Evolutionary conservation across 2,113 vertebrate species (phyloP).

Genomic region (Mormyrus lacerda): DNA sequence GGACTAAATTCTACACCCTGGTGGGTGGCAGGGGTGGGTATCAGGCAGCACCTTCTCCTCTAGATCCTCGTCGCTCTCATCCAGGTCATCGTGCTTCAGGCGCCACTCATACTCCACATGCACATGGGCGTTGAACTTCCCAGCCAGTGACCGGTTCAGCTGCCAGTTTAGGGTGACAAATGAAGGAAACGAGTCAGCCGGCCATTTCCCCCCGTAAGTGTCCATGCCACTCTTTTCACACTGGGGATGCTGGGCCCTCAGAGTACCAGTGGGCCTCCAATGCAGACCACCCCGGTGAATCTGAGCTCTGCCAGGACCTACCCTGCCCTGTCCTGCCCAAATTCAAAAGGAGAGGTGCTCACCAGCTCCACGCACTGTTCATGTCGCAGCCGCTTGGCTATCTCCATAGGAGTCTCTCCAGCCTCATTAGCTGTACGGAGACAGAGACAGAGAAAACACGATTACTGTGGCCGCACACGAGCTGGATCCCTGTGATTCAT

Average conservation of each 20-base stretch:
- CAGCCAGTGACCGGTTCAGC: conserved; percentile 81
- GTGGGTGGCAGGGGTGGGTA: not conserved
- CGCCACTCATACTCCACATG: conserved; percentile 97
- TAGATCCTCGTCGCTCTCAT: conserved; percentile 91
- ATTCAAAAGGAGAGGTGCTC: conserved; percentile 32
- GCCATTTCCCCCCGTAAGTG: too few species aligned
- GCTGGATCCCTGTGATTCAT: not conserved
- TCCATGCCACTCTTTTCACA: not conserved
- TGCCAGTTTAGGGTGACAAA: conserved; percentile 41
- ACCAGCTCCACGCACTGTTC: conserved; percentile 88
- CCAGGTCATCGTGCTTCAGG: conserved; percentile 82
- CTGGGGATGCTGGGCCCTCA: not conserved
- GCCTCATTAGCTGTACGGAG: conserved; percentile 74
- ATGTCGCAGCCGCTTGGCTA: conserved; percentile 79
- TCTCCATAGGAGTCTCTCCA: conserved; percentile 82
- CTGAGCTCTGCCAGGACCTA: not conserved
- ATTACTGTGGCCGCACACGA: not conserved
- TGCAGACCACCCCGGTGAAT: not conserved
- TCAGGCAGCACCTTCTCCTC: conserved; percentile 74
- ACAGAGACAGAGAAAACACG: conserved; percentile 25
- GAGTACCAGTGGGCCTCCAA: not conserved
- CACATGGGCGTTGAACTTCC: conserved; percentile 89
- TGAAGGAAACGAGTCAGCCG: not conserved
- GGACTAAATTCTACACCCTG: not conserved
- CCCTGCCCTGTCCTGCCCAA: not conserved